Conservation (phyloP, 2,113 vertebrate genomes). For the Origma solitaria region DNA sequence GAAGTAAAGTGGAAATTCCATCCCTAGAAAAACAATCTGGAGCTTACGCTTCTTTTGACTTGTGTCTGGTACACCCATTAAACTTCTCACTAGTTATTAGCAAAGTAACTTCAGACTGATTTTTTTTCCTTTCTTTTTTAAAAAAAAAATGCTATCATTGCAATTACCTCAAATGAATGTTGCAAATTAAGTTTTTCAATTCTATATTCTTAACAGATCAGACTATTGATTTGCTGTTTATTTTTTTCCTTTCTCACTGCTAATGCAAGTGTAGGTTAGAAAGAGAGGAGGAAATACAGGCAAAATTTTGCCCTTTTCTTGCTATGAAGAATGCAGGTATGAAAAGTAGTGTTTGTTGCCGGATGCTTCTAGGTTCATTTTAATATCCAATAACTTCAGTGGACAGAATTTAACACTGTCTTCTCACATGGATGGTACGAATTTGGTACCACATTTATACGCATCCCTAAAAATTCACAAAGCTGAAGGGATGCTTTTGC, state of each 20-base stretch:
- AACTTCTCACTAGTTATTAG: background rate
- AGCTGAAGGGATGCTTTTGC: background rate
- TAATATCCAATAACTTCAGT: background rate
- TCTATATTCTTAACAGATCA: background rate
- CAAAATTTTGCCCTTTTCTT: background rate
- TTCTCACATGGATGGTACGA: background rate
- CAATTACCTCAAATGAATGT: background rate
- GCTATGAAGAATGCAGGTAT: background rate
- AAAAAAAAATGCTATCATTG: background rate
- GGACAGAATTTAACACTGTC: background rate
- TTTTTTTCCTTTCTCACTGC: background rate
- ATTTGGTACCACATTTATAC: accelerated
- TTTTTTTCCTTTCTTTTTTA: accelerated
- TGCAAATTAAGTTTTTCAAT: background rate
- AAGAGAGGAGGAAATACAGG: background rate
- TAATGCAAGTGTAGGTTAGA: background rate
- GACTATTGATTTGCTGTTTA: background rate
- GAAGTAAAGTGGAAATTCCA: background rate
- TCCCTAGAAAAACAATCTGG: background rate
- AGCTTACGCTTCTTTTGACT: background rate
- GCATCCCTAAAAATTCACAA: background rate
- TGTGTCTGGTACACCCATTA: background rate
- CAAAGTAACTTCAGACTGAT: background rate
- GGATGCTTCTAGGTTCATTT: background rate
- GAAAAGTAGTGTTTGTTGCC: background rate